Percentiles rank a stretch among this genome's conserved stretches.
These are phyloP conservation scores for Heliocidaris tuberculata DNA, from an alignment of 35 echinoderm and acorn worm species.

Conservation along the genomic window DNA sequence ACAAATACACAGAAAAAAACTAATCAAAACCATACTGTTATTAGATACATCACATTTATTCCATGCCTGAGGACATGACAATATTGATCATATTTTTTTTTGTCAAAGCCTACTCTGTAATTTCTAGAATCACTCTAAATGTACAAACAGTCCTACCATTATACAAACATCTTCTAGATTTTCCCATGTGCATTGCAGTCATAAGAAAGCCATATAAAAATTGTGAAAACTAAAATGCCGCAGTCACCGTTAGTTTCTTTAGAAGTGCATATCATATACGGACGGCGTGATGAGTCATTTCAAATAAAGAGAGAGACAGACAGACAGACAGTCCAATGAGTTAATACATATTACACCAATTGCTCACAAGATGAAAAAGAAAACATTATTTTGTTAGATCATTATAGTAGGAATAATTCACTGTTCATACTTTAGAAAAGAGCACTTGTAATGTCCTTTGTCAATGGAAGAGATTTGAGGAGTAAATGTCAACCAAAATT, in stretches of 20 bases:
- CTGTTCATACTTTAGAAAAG: not conserved
- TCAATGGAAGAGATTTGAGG: not conserved
- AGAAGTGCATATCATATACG: not conserved
- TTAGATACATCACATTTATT: not conserved
- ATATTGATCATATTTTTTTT: not conserved
- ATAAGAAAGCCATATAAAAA: slow-evolving; percentile 19
- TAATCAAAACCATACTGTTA: not conserved
- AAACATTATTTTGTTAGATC: not conserved
- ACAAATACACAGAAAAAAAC: not conserved
- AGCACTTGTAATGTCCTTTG: not conserved
- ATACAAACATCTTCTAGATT: not conserved
- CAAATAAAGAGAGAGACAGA: not conserved
- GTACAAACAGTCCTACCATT: not conserved
- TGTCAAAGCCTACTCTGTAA: not conserved
- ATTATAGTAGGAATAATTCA: not conserved
- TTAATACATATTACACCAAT: not conserved
- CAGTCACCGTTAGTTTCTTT: not conserved
- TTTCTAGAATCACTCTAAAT: not conserved
- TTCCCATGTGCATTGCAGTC: not conserved
- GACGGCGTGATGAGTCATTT: not conserved
- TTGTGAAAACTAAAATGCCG: not conserved
- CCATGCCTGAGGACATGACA: not conserved
- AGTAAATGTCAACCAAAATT: not conserved
- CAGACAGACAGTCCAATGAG: not conserved
- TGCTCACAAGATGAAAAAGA: not conserved